Base-by-base conservation (phyloP, 2,113 vertebrate species). In the Phycodurus eques region DNA sequence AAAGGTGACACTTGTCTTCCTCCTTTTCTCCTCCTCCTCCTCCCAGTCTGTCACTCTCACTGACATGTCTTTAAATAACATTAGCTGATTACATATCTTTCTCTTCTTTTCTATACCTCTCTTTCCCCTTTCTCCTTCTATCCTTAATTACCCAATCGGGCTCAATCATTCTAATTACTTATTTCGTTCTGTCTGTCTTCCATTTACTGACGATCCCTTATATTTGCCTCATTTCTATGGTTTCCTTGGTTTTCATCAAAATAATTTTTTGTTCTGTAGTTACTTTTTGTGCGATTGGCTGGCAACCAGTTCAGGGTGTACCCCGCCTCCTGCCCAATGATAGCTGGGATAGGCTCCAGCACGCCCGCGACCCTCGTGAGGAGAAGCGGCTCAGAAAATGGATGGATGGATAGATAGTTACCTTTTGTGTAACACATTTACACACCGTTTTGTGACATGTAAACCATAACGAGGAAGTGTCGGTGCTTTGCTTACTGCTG, bases 11-110 rank as follows among this genome's bases (percentile, higher is more conserved):
- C 83, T 83, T 80, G 85, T 86, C 81, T 75, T 77, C 80, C 80
- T 78, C 82, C 80, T 75, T 75, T 80, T 79, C 79, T 74, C 74
- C 73, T 76, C 79, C 57, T 60, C 70, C 78, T 70, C 81, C 73
- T 81, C 75, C 73, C 85, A 46, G 73, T 80, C 78, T 80, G 80
- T 86, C 90, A 20, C 72, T 85, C 79, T 74, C 73, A 49, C 73
- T 77, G 86, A 88, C 82, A 75, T 53, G 4, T 80, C 80, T 88
- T 87, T 87, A 89, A 89, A 91, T 85, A 90, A 83, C 78, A 76
- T 78, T 51, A 65, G 69, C 73, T 73, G 66, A 67, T 61, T 73
- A 71, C 74, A 53, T 19, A 3, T 70, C 71, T 17, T 59, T 6
- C 22, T 43, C 1, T 70, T 77, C 72, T 44, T 59, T 67, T 64